These are phyloP conservation scores for Syritta pipiens DNA, from an alignment of 2,888 invertebrate species.

Conservation along the genomic window DNA sequence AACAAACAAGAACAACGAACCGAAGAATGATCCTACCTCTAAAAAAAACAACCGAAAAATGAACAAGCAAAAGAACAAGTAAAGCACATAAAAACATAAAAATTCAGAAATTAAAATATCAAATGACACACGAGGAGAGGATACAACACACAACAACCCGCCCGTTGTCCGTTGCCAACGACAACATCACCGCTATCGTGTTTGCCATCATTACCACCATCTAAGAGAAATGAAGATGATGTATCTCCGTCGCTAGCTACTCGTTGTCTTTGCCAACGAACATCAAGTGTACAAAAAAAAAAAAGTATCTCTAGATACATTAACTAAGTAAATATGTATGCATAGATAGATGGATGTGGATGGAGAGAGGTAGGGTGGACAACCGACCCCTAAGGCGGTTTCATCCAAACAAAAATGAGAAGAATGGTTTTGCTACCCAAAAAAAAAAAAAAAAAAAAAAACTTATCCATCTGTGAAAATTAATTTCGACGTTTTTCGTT, in stretches of 20 bases:
- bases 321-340: slow-evolving; percentile 61
- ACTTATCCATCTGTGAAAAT: slow-evolving; percentile 60
- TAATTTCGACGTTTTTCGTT: slow-evolving; percentile 62
- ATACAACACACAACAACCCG: slow-evolving; percentile 5
- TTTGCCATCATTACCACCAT: slow-evolving; percentile 38
- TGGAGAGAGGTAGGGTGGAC: background rate
- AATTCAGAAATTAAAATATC: slow-evolving; percentile 69
- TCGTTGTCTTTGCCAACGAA: slow-evolving; percentile 34
- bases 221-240: slow-evolving; percentile 42
- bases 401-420: too few species aligned
- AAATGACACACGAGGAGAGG: slow-evolving; percentile 46
- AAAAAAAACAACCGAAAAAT: background rate
- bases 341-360: slow-evolving; percentile 44
- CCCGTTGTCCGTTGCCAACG: slow-evolving; percentile 5
- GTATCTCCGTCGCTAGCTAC: slow-evolving; percentile 58
- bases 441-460: slow-evolving; percentile 2
- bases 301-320: slow-evolving; percentile 50
- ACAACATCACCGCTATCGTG: slow-evolving; percentile 15
- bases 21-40: background rate
- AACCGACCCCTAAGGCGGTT: slow-evolving; percentile 38
- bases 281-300: slow-evolving; percentile 59
- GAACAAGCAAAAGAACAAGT: background rate
- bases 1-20: background rate
- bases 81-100: slow-evolving; percentile 36
- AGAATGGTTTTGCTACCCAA: too few species aligned